A percentile compares a stretch with the other conserved stretches of the same genome.
These are phyloP conservation scores for Microplitis manilae DNA, from an alignment of 2,888 invertebrate species.

Conservation along the genomic window DNA sequence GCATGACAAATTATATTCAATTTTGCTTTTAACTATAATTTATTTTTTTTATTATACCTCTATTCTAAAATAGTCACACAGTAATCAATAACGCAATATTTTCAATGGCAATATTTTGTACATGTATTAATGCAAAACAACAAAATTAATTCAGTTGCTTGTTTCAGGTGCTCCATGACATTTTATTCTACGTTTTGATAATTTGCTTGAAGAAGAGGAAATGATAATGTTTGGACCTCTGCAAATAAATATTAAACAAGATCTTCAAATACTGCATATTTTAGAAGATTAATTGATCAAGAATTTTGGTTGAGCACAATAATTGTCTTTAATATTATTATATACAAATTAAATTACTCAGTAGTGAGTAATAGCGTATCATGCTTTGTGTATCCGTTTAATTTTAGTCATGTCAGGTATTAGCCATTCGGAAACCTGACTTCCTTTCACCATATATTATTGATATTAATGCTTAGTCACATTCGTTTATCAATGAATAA, in stretches of 20 bases:
- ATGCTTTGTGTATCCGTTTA: conserved; percentile 34
- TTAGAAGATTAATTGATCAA: not conserved
- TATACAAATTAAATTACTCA: not conserved
- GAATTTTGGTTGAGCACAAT: not conserved
- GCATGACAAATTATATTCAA: too few species aligned
- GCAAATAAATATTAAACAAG: not conserved
- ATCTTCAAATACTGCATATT: not conserved
- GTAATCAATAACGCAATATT: too few species aligned
- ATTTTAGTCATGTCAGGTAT: conserved; percentile 62
- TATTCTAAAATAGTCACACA: too few species aligned
- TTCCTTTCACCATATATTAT: conserved; percentile 63
- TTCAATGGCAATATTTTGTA: too few species aligned
- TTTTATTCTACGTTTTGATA: too few species aligned
- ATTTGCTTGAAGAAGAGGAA: not conserved
- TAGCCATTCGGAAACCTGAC: conserved; percentile 63
- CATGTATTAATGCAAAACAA: too few species aligned
- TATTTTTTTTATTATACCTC: too few species aligned
- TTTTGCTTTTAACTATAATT: too few species aligned
- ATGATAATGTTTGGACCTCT: not conserved
- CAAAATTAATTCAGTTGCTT: too few species aligned
- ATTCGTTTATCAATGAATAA: conserved; percentile 62
- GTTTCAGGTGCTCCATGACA: too few species aligned
- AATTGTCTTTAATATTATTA: not conserved
- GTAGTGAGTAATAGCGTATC: not conserved
- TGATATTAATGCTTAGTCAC: conserved; percentile 66